Base-by-base conservation (phyloP, 2,797 vertebrate genomes). In the Acanthopagrus latus region DNA sequence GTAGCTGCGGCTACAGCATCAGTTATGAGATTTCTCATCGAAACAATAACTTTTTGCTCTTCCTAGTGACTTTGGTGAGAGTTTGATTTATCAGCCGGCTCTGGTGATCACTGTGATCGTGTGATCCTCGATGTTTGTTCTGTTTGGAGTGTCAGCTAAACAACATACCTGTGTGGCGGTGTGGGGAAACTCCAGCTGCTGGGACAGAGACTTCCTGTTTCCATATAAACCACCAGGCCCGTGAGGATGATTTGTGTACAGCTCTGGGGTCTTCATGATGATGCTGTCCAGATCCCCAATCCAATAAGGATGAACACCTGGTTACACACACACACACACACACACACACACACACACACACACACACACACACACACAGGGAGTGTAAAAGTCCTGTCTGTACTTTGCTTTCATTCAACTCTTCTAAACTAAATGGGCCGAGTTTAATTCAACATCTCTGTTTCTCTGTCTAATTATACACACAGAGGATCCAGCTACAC, bases 171-270 rank as follows among this genome's bases (percentile, higher is more conserved):
- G 90, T 11, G 87, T 76, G 64, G 76, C 77, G 57, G 86, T 94
- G 17, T 90, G 82, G 1, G 95, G 80, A 64, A 94, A 93, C 83
- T 97, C 97, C 89, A 99, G 93, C 89, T 98, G 97, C 78, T 99
- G 97, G 4, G 97, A 99, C n/a, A 98, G 94, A 1, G 96, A 97
- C 82, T 97, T 98, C 75, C 95, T 91, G 93, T 93, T 90, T 55
- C 93, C 93, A n/a, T 95, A 96, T 65, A 97, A 95, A 8, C 91
- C 68, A 64, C 93, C 2, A 44, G 86, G 78, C 84, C 92, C 6
- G 82, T 80, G 82, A 69, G 83, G 21, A 85, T 86, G 20, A 64
- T 58, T 76, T 21, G 52, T 47, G 25, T 84, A 93, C 55, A 94
- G 80, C 47, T 91, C 54, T 0, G 94, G 81, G 16, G 86, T 93